A percentile compares a stretch with the other conserved stretches of the same genome.
Conservation (phyloP, 2,113 vertebrate genomes). For the Motacilla alba region DNA sequence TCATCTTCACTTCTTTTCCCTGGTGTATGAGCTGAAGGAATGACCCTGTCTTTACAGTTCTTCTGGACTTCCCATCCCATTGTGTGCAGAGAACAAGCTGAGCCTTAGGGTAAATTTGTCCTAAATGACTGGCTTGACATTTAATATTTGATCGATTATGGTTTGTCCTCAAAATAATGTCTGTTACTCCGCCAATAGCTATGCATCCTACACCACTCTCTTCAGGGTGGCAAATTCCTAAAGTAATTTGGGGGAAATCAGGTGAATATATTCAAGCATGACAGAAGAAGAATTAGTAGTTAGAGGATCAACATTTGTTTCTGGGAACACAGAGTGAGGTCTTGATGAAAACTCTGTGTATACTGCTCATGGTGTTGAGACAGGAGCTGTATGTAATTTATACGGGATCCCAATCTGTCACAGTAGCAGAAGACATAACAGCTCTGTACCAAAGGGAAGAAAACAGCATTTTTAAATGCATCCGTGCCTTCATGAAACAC, state of each 20-base stretch:
- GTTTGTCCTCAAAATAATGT: constrained; percentile 11
- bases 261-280: background rate
- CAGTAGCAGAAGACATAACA: background rate
- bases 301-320: background rate
- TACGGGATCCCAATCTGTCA: background rate
- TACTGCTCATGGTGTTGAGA: background rate
- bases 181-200: background rate
- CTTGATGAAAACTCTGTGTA: background rate
- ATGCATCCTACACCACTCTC: background rate
- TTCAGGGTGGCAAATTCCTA: background rate
- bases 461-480: background rate
- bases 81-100: constrained; percentile 8
- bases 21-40: background rate
- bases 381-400: background rate
- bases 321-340: background rate
- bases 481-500: background rate
- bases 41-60: background rate
- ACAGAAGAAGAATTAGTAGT: background rate
- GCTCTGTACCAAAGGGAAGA: background rate
- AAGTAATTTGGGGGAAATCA: background rate
- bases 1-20: background rate
- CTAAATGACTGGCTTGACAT: background rate
- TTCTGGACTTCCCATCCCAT: background rate
- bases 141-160: background rate
- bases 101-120: constrained; percentile 4